phyloP scores from a whole-genome alignment of 2,888 invertebrate species.

The Conops quadrifasciatus region DNA sequence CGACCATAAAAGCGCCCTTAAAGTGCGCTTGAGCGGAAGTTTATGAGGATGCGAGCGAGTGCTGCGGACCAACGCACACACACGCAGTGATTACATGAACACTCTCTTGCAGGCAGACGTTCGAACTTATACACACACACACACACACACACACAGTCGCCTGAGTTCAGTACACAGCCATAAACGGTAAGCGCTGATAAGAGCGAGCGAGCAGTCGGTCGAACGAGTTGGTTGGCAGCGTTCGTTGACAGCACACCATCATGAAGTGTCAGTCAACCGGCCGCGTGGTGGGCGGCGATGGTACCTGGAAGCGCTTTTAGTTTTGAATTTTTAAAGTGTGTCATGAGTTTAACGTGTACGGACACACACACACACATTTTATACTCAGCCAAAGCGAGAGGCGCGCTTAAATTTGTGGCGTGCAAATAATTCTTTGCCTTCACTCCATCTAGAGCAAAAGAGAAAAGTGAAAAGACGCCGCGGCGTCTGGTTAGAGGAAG shows the following conservation, averaged over 20 bases:
- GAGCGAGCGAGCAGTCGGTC: background rate
- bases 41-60: slow-evolving; percentile 5
- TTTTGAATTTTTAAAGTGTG: too few species aligned
- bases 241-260: background rate
- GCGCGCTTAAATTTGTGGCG: too few species aligned
- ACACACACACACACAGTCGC: background rate
- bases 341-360: too few species aligned
- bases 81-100: too few species aligned
- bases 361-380: too few species aligned
- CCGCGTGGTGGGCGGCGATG: background rate
- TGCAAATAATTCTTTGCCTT: slow-evolving; percentile 26
- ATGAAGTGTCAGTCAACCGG: background rate
- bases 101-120: too few species aligned
- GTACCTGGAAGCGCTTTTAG: too few species aligned
- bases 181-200: background rate
- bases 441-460: slow-evolving; percentile 16
- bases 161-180: slow-evolving; percentile 1
- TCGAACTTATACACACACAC: background rate
- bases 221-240: background rate
- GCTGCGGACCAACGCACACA: too few species aligned
- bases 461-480: background rate
- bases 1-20: slow-evolving; percentile 9
- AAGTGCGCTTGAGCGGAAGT: slow-evolving; percentile 14
- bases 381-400: too few species aligned
- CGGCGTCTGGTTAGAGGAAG: too few species aligned